Percentiles rank a stretch among this genome's conserved stretches.
phyloP scores from a whole-genome alignment of 2,888 invertebrate genomes.

The Idaea straminata region DNA sequence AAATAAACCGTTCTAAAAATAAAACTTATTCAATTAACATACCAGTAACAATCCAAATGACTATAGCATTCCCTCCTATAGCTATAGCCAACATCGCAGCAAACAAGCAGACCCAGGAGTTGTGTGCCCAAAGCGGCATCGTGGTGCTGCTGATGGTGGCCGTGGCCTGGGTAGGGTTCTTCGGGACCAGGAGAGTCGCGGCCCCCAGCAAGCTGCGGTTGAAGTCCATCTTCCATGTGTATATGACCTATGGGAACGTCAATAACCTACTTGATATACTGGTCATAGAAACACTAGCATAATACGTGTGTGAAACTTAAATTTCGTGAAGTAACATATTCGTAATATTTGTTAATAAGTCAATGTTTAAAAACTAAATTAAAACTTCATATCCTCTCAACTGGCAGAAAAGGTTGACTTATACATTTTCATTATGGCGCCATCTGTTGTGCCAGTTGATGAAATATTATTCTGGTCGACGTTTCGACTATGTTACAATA shows the following conservation, averaged over 20 bases:
- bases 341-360: no score
- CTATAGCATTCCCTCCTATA: conserved; percentile 92
- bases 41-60: conserved; percentile 96
- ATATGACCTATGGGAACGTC: conserved; percentile 53
- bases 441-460: no score
- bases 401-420: no score
- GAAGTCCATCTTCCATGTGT: conserved; percentile 77
- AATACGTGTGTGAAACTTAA: no score
- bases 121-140: conserved; percentile 83
- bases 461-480: no score
- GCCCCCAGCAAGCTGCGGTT: conserved; percentile 67
- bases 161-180: conserved; percentile 47
- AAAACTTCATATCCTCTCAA: no score
- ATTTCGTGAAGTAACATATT: no score
- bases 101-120: conserved; percentile 88
- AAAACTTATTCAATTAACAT: conserved; percentile 29
- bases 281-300: no score
- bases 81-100: conserved; percentile 88
- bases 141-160: conserved; percentile 34
- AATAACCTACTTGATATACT: not conserved
- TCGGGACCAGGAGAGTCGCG: conserved; percentile 67
- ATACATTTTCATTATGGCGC: no score
- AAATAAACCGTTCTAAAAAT: no score
- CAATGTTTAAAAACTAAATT: no score
- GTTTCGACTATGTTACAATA: no score